These are phyloP conservation scores for Plagodis dolabraria DNA, from an alignment of 2,888 invertebrate genomes.

Conservation along the genomic window DNA sequence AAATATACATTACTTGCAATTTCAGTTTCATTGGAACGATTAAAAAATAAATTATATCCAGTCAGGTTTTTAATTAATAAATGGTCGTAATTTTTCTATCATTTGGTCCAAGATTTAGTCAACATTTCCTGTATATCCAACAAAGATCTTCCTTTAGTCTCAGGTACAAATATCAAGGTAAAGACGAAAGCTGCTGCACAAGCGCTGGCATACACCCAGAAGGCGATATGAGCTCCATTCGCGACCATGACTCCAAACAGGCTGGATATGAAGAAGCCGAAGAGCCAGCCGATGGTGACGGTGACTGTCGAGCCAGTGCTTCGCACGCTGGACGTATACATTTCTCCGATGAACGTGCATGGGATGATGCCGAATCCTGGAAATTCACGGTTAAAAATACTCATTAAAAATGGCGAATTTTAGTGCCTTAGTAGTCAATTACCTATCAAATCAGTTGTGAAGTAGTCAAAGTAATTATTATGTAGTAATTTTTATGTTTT, in stretches of 20 bases:
- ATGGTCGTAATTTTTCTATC: not conserved
- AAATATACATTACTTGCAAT: no score
- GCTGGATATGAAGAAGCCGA: constrained; percentile 44
- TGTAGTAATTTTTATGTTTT: no score
- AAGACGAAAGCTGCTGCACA: constrained; percentile 43
- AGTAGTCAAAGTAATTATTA: no score
- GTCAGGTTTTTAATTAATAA: no score
- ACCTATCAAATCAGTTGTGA: no score
- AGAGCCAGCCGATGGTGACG: constrained; percentile 39
- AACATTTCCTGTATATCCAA: constrained; percentile 49
- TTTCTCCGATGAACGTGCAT: constrained; percentile 48
- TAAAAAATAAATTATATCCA: no score
- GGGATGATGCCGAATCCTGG: constrained; percentile 55
- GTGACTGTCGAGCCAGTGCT: constrained; percentile 45
- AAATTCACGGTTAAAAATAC: not conserved
- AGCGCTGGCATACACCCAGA: constrained; percentile 44
- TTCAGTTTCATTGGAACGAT: no score
- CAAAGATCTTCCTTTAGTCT: constrained; percentile 52
- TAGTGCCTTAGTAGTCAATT: no score
- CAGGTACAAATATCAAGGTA: constrained; percentile 47
- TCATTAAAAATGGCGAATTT: not conserved
- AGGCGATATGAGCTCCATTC: constrained; percentile 40
- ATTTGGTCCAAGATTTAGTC: constrained; percentile 33
- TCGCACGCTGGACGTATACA: constrained; percentile 52
- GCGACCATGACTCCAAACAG: constrained; percentile 44